These are phyloP conservation scores for Allolobophora icterica DNA, from an alignment of 2,888 invertebrate genomes.

Conservation along the genomic window DNA sequence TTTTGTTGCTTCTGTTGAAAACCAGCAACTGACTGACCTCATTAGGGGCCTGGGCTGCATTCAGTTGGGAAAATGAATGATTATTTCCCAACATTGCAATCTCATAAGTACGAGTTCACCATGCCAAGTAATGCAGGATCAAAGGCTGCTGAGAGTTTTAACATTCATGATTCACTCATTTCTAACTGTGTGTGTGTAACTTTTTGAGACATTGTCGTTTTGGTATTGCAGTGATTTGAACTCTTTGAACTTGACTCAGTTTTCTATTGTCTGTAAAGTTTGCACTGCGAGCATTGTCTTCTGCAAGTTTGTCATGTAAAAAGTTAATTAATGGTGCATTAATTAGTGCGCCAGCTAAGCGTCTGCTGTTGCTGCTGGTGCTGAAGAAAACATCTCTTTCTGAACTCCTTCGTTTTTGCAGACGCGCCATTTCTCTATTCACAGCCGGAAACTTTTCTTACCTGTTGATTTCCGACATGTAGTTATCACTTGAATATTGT, in stretches of 20 bases:
- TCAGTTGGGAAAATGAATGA: not conserved
- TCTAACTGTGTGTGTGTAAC: not conserved
- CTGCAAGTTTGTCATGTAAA: not conserved
- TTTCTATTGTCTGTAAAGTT: not conserved
- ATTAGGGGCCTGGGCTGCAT: not conserved
- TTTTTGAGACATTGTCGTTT: not conserved
- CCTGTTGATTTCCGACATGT: not conserved
- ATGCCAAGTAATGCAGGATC: not conserved
- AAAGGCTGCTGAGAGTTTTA: not conserved
- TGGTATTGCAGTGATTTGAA: not conserved
- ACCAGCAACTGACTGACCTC: not conserved
- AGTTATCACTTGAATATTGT: conserved; percentile 3
- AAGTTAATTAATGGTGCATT: not conserved
- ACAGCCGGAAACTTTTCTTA: not conserved
- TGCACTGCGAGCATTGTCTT: not conserved
- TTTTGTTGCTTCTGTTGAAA: not conserved
- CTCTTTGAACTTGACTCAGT: not conserved
- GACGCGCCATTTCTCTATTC: not conserved
- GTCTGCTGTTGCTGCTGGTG: not conserved
- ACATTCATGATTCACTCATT: not conserved
- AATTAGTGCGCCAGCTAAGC: not conserved
- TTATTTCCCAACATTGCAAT: too few species aligned
- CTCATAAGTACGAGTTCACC: not conserved
- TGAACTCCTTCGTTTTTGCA: not conserved
- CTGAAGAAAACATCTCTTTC: not conserved